These are phyloP conservation scores for Cheilosia scutellata DNA, from an alignment of 2,888 invertebrate species.

Conservation along the genomic window DNA sequence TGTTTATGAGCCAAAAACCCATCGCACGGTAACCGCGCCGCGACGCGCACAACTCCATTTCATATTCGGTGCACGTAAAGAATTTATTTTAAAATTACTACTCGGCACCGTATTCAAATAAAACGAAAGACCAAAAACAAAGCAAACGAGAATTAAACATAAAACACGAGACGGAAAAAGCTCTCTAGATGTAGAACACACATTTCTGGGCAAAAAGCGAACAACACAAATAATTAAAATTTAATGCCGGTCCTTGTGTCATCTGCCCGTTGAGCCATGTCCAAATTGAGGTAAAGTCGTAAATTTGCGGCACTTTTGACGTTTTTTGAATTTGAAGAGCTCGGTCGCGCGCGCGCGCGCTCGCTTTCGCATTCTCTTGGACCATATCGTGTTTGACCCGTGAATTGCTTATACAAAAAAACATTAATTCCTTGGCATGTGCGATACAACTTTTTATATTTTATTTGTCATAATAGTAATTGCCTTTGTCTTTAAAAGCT, in stretches of 20 bases:
- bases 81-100: constrained; percentile 72
- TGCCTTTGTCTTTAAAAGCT: constrained; percentile 63
- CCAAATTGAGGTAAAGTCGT: constrained; percentile 76
- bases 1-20: constrained; percentile 67
- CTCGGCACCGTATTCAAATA: constrained; percentile 70
- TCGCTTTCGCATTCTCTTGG: constrained; percentile 35
- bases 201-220: constrained; percentile 72
- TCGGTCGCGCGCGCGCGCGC: constrained; percentile 61
- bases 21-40: constrained; percentile 42
- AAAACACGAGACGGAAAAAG: constrained; percentile 43
- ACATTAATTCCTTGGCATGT: constrained; percentile 71
- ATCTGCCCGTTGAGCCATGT: constrained; percentile 73
- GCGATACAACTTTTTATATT: constrained; percentile 58
- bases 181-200: constrained; percentile 76
- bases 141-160: constrained; percentile 57
- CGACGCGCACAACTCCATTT: constrained; percentile 33
- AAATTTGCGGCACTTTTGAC: constrained; percentile 78
- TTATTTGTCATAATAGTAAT: constrained; percentile 54
- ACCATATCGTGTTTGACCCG: constrained; percentile 60
- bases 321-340: constrained; percentile 57
- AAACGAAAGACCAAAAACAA: constrained; percentile 52
- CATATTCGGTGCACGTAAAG: constrained; percentile 73
- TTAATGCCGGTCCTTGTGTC: constrained; percentile 76
- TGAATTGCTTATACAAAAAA: constrained; percentile 47
- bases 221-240: constrained; percentile 70